Conservation (phyloP, 1,140 invertebrate species). For the Drosophila arizonae region DNA sequence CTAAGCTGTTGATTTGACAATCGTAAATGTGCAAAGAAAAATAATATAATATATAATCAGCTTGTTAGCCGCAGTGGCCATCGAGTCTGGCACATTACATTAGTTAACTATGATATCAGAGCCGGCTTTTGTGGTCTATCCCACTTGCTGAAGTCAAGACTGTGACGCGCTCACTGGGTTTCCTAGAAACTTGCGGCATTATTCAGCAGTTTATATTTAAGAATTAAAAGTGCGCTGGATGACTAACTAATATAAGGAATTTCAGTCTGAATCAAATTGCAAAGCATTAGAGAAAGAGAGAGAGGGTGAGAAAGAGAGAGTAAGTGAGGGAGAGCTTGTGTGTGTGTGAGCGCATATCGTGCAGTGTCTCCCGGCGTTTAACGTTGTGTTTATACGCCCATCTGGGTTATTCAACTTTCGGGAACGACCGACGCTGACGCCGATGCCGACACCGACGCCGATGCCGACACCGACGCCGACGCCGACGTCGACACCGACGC, state of each 20-base stretch:
- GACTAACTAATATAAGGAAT: slow-evolving; percentile 47
- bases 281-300: neutral
- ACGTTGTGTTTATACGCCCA: slow-evolving; percentile 71
- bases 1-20: slow-evolving; percentile 43
- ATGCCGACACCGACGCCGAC: slow-evolving; percentile 12
- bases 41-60: neutral
- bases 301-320: too few relatives aligned
- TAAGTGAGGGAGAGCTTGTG: neutral
- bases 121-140: too few relatives aligned
- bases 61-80: neutral
- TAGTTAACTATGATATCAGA: neutral
- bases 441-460: slow-evolving; percentile 3
- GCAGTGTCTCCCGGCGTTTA: slow-evolving; percentile 37
- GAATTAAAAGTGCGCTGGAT: neutral
- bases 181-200: too few relatives aligned
- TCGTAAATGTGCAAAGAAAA: slow-evolving; percentile 9
- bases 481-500: neutral
- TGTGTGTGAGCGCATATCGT: slow-evolving; percentile 5
- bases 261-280: slow-evolving; percentile 33
- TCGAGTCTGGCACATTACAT: neutral
- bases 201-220: too few relatives aligned
- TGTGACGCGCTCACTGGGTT: too few relatives aligned
- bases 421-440: slow-evolving; percentile 45
- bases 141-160: too few relatives aligned
- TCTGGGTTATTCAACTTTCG: slow-evolving; percentile 79